Evolutionary conservation across 2,797 vertebrate genomes (phyloP).

Genomic region (Megalops cyprinoides): DNA sequence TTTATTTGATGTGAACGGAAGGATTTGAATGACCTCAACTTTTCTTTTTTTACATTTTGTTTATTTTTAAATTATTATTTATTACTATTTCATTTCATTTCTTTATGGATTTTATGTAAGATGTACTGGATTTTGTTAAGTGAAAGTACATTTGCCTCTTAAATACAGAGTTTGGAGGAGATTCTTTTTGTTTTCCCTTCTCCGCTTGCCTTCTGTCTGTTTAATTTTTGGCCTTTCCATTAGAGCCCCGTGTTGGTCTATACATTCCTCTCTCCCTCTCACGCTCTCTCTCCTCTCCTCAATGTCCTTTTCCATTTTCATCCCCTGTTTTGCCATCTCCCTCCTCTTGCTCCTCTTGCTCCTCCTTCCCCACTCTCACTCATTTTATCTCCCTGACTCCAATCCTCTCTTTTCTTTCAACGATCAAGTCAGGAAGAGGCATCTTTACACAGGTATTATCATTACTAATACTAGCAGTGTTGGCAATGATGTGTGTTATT

Average conservation of each 20-base stretch:
- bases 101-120: too few relatives aligned
- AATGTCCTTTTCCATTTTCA: slow-evolving; percentile 54
- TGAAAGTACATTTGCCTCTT: too few relatives aligned
- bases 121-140: too few relatives aligned
- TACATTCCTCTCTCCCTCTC: not conserved
- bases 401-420: slow-evolving; percentile 65
- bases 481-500: not conserved
- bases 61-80: not conserved
- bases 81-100: not conserved
- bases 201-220: not conserved
- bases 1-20: not conserved
- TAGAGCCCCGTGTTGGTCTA: not conserved
- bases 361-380: slow-evolving; percentile 45
- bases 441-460: slow-evolving; percentile 74
- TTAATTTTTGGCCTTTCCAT: not conserved
- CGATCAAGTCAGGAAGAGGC: slow-evolving; percentile 65
- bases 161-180: too few relatives aligned
- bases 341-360: slow-evolving; percentile 52
- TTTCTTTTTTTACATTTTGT: not conserved
- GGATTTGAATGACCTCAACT: not conserved
- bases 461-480: not conserved
- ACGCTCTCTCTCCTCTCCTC: slow-evolving; percentile 31
- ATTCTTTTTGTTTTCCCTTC: not conserved
- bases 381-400: slow-evolving; percentile 66
- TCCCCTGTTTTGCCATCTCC: slow-evolving; percentile 32